Percentiles rank a stretch among this genome's conserved stretches.
Evolutionary conservation across 1,140 invertebrate genomes (phyloP).

Genomic region (Plectrocnemia conspersa): DNA sequence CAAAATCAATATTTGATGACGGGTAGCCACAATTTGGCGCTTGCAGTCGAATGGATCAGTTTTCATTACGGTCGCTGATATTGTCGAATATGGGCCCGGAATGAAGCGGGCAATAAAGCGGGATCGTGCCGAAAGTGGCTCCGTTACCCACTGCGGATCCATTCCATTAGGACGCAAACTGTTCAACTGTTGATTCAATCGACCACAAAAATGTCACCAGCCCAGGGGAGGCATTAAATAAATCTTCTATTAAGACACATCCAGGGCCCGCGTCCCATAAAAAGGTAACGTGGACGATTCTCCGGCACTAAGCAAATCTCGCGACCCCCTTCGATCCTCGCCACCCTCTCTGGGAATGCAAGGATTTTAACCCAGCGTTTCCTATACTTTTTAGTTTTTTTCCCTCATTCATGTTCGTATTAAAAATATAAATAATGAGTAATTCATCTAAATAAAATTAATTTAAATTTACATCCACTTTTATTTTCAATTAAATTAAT

Average conservation of each 20-base stretch:
- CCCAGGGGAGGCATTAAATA: constrained; percentile 28
- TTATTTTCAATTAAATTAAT: no score
- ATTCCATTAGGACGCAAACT: constrained; percentile 14
- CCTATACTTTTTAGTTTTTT: no score
- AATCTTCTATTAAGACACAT: constrained; percentile 31
- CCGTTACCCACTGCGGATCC: not conserved
- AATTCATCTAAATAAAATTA: no score
- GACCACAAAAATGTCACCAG: constrained; percentile 26
- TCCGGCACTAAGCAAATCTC: constrained; percentile 25
- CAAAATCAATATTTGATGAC: no score
- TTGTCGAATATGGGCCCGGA: not conserved
- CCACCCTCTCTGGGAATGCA: no score
- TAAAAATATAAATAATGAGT: no score
- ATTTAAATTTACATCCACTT: no score
- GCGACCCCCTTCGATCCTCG: constrained; percentile 1
- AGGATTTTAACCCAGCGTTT: no score
- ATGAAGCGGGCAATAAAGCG: constrained; percentile 1
- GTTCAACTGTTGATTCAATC: constrained; percentile 33
- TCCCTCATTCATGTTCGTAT: no score
- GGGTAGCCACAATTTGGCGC: no score
- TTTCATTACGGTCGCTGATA: not conserved
- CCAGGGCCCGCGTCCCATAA: constrained; percentile 19
- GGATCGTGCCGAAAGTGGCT: not conserved
- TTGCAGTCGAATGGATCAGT: no score
- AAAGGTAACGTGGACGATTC: constrained; percentile 19